Evolutionary conservation across 2,797 vertebrate species (phyloP), one percentile per base, ranked within the genome.

Genomic region (Octomys mimax): DNA sequence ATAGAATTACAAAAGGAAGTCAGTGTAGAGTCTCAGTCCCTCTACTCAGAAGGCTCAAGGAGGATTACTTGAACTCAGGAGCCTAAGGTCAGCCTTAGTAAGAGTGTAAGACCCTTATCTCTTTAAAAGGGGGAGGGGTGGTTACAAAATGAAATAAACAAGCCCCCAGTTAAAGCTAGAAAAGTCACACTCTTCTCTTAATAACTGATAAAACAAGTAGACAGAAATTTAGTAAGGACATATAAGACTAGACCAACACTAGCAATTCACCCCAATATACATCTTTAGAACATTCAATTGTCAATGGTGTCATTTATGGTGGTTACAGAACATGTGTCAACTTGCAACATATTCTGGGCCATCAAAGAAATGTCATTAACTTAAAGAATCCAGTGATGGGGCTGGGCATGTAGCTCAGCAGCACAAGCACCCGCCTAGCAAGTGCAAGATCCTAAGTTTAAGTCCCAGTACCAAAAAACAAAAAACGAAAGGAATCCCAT

Each of bases 141-240:
- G 5, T 28, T 78, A 13, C n/a, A 84, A 88, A 95, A 94, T 31
- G 10, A 90, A 82, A 83, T 0, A 46, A 71, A 80, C 57, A 93
- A 91, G 59, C 39, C 26, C 71, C 73, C 36, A 86, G 42, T 49
- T 75, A 89, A 11, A 81, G 82, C 33, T 24, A 73, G 68, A 89
- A 87, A 52, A 36, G 79, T 46, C 91, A n/a, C 36, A 24, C 19
- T 7, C 26, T 80, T 80, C 24, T 61, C 7, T 84, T 42, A 82
- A 42, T 61, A 94, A 83, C 4, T 78, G 13, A 88, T 77, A 49
- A 91, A 82, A 95, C 12, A 73, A 73, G 64, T 19, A 91, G 39
- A 82, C 28, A 90, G 57, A 87, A 87, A 91, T 83, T 82, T 39
- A 94, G 52, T 64, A 91, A 91, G 52, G 26, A 62, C 64, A 59